Evolutionary conservation across 2,797 vertebrate genomes (phyloP), one percentile per base, ranked within the genome.

Genomic region (Phrynocephalus forsythii): DNA sequence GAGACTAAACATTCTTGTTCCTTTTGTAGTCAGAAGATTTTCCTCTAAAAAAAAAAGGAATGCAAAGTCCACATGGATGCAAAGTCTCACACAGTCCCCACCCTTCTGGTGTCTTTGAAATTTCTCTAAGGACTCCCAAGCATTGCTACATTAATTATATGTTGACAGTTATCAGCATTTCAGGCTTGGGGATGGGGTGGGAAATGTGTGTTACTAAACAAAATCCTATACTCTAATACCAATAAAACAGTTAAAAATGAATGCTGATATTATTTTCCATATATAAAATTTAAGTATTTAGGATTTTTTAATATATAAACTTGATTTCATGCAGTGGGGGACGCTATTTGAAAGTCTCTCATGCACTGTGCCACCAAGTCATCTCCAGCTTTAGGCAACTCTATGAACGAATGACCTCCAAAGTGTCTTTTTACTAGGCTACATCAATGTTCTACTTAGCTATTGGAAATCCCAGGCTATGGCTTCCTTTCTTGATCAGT

Each of bases 31-130:
- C 73, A 38, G 22, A 90, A 79, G 24, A 67, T 0, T 0, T 76
- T 5, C 67, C 85, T 5, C 0, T 0, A 0, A 68, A 87, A 33
- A n/a, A 60, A 56, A 9, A 11, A 0, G 0, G 6, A n/a, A 50
- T 0, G 1, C 38, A 44, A 44, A 44, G 38, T 44, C 0, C 38
- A 89, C 44, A 89, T 76, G 56, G 3, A 1, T 28, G 77, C 1
- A 87, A 87, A 79, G 0, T 0, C n/a, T 85, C 50, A 87, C 6
- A 67, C 82, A 79, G 82, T 73, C 87, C 87, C 5, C 63, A 50
- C 5, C 76, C 72, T n/a, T 26, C 44, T 1, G 77, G 16, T 67
- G 6, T 6, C 0, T 38, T 9, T 87, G 69, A 75, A 16, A n/a
- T 72, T 50, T 67, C 69, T 26, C 60, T 38, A 80, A 83, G n/a